Evolutionary conservation across 2,888 invertebrate genomes (phyloP).

Genomic region (Xanthia icteritia): DNA sequence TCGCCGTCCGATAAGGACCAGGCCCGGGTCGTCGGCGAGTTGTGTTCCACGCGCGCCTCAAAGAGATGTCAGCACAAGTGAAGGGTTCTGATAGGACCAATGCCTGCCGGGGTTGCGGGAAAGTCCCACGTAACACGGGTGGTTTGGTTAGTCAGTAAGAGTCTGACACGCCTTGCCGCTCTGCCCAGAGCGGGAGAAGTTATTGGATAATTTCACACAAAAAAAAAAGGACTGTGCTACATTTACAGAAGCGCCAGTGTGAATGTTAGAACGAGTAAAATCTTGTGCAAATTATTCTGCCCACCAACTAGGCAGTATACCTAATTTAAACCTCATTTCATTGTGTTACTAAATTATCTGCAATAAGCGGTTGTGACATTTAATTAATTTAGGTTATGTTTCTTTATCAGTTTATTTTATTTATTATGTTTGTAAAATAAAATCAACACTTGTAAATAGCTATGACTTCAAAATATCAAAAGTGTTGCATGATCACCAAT

Average conservation of each 20-base stretch:
- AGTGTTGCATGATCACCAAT: conserved; percentile 38
- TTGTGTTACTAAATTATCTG: conserved; percentile 4
- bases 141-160: too few species aligned
- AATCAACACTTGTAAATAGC: conserved; percentile 17
- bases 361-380: conserved; percentile 22
- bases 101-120: too few species aligned
- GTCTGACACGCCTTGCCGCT: too few species aligned
- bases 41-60: too few species aligned
- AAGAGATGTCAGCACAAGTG: too few species aligned
- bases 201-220: too few species aligned
- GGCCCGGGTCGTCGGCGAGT: too few species aligned
- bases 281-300: background rate
- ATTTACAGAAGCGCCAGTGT: background rate
- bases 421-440: conserved; percentile 29
- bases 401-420: conserved; percentile 5
- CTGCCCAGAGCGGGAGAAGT: too few species aligned
- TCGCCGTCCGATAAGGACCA: too few species aligned
- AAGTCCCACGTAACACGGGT: too few species aligned
- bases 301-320: background rate
- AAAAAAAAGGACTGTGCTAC: background rate
- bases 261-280: background rate
- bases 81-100: too few species aligned
- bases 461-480: conserved; percentile 36
- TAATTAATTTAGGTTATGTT: conserved; percentile 4
- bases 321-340: conserved; percentile 29